A percentile compares a stretch with the other conserved stretches of the same genome.
Evolutionary conservation across 2,113 vertebrate species (phyloP).

Genomic region (Chelonoidis abingdonii): DNA sequence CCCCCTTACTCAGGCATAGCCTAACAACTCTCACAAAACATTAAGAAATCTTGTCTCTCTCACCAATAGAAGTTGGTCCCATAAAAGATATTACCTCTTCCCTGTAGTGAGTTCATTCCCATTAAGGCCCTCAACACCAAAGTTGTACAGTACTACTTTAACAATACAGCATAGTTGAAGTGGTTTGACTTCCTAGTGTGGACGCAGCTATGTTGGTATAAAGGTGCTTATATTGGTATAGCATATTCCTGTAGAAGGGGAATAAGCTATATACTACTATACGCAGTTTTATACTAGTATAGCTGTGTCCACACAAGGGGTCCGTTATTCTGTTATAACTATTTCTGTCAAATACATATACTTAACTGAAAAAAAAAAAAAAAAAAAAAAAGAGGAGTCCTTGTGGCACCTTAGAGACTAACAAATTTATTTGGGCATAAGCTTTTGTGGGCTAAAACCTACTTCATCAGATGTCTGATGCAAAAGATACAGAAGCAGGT

Average conservation of each 20-base stretch:
- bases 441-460: too few species aligned
- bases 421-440: too few species aligned
- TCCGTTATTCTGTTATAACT: not conserved
- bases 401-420: too few species aligned
- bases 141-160: not conserved
- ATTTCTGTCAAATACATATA: not conserved
- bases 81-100: not conserved
- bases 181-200: not conserved
- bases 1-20: not conserved
- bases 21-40: not conserved
- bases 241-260: not conserved
- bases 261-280: not conserved
- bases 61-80: not conserved
- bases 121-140: not conserved
- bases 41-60: not conserved
- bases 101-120: not conserved
- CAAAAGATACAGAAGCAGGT: too few species aligned
- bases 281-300: not conserved
- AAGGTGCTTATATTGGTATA: not conserved
- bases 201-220: not conserved
- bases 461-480: too few species aligned
- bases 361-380: not conserved
- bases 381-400: too few species aligned
- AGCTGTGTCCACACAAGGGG: not conserved
- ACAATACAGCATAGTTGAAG: not conserved